Base-by-base conservation (phyloP, 2,888 invertebrate genomes). In the Drosophila meridionalis region DNA sequence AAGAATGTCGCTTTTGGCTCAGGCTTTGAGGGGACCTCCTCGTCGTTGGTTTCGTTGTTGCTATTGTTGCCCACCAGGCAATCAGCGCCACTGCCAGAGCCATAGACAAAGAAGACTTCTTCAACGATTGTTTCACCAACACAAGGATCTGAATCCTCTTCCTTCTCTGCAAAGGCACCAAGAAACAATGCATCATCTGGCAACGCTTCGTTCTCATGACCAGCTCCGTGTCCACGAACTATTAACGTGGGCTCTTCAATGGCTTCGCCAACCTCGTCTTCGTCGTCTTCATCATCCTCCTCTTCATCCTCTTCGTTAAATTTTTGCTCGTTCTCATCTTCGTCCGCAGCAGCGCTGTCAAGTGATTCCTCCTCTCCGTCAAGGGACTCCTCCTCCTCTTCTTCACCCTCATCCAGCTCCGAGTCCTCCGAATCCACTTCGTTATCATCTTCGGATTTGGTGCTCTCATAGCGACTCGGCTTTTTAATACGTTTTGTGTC, bases 61-160 rank as follows among this genome's bases (percentile, higher is more conserved):
- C 84, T 81, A 92, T 97, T 97, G 2, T 52, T 52, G 7, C 97
- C 97, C 5, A 96, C 96, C 69, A 96, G 94, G 91, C 96, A 97
- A 36, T 96, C 96, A 28, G 92, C 93, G 5, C 97, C 97, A 81
- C 93, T 94, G 47, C 97, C 97, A 87, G 95, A 95, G 4, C 88
- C 83, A n/a, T 58, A 8, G 89, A 97, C 94, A 92, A 94, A 95
- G 93, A 96, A 94, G 0, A 96, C 93, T 1, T 95, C 94, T 93
- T 97, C 97, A 87, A 95, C 95, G 63, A 97, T 96, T 79, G 94
- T 95, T 88, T 97, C 97, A 34, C 96, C 95, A 58, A 96, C 76
- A 0, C 52, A n/a, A 0, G 0, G n/a, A 52, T 78, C 70, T 6
- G 47, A 20, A 4, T 73, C 69, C 0, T 67, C 50, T 4, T 59